A percentile compares a stretch with the other conserved stretches of the same genome.
Conservation (phyloP, 2,797 vertebrate genomes). For the Gorsachius magnificus region DNA sequence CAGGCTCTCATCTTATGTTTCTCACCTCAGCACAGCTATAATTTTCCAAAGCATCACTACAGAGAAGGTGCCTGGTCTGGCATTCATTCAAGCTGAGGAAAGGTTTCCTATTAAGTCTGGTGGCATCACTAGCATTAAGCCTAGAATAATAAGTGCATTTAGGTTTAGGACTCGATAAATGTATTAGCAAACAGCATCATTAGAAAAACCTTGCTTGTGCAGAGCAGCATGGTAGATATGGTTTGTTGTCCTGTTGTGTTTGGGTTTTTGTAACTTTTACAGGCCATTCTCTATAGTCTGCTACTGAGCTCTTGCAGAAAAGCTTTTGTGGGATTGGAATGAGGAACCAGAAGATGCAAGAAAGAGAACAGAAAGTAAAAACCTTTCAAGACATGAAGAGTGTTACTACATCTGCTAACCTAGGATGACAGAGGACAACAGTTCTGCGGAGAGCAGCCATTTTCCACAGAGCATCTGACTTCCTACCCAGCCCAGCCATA, state of each 20-base stretch:
- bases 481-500: background rate
- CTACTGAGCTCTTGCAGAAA: background rate
- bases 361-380: background rate
- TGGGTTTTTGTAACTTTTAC: background rate
- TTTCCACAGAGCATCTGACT: background rate
- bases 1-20: constrained; percentile 43
- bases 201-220: background rate
- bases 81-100: constrained; percentile 16
- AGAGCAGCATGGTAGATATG: background rate
- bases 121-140: background rate
- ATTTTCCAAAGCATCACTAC: constrained; percentile 20
- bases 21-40: constrained; percentile 45
- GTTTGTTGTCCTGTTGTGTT: background rate
- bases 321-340: background rate
- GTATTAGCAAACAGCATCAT: background rate
- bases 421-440: background rate
- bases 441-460: background rate
- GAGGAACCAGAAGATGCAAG: background rate
- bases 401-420: background rate
- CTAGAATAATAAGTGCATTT: constrained; percentile 31
- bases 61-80: constrained; percentile 28
- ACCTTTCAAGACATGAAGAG: background rate
- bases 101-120: constrained; percentile 32
- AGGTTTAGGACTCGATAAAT: background rate
- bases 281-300: background rate